These are phyloP conservation scores for Chaetodon trifasciatus DNA, from an alignment of 2,797 vertebrate genomes.

Conservation along the genomic window DNA sequence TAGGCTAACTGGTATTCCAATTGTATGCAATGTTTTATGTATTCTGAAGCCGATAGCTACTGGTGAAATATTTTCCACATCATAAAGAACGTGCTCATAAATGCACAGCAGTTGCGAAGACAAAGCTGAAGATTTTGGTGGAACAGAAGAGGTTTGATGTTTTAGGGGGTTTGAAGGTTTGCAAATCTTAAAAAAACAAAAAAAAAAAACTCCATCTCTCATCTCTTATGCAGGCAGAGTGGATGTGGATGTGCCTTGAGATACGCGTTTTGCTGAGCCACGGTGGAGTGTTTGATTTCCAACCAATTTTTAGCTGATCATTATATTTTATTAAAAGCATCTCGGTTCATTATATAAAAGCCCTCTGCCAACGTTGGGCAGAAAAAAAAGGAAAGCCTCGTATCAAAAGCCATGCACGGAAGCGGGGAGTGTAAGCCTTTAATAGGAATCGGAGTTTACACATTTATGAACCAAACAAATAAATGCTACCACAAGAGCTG, in stretches of 20 bases:
- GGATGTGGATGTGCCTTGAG: constrained; percentile 76
- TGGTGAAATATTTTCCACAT: constrained; percentile 64
- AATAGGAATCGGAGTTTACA: constrained; percentile 65
- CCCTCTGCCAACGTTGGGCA: constrained; percentile 33
- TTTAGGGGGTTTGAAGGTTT: constrained; percentile 67
- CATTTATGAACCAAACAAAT: constrained; percentile 74
- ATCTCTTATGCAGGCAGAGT: constrained; percentile 79
- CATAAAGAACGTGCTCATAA: constrained; percentile 57
- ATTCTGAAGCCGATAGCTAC: constrained; percentile 62
- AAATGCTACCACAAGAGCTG: constrained; percentile 63
- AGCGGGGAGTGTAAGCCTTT: constrained; percentile 50
- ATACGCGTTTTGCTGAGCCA: constrained; percentile 81
- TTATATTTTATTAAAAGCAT: constrained; percentile 84
- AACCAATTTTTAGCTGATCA: constrained; percentile 83
- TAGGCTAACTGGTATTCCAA: constrained; percentile 61
- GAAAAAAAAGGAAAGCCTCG: constrained; percentile 14
- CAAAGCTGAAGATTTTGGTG: constrained; percentile 62
- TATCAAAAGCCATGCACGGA: constrained; percentile 58
- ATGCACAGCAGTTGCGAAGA: constrained; percentile 60
- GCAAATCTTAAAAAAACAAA: constrained; percentile 53
- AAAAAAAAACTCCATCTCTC: constrained; percentile 36
- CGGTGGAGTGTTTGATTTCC: constrained; percentile 80
- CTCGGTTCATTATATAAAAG: constrained; percentile 80
- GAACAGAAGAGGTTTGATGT: constrained; percentile 66
- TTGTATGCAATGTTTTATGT: constrained; percentile 74